These are phyloP conservation scores for Polymixis flavicincta DNA, from an alignment of 2,888 invertebrate species.

Conservation along the genomic window DNA sequence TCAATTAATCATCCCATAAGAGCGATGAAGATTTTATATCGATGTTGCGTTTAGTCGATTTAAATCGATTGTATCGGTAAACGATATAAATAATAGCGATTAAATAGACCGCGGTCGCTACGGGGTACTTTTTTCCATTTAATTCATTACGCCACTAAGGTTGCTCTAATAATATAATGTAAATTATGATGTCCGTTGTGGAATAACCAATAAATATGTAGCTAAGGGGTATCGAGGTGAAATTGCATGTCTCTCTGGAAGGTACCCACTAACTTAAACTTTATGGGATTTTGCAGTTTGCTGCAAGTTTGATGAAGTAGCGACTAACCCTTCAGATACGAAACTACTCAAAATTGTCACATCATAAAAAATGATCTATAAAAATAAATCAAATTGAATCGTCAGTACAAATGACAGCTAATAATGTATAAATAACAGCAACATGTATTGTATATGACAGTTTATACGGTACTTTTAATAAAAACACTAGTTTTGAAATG, in stretches of 20 bases:
- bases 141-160: slow-evolving; percentile 84
- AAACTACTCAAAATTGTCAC: background rate
- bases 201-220: slow-evolving; percentile 79
- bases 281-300: background rate
- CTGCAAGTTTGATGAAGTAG: background rate
- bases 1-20: slow-evolving; percentile 64
- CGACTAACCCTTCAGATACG: background rate
- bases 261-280: background rate
- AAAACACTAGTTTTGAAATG: no score
- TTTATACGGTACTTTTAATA: no score
- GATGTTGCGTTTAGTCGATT: slow-evolving; percentile 56
- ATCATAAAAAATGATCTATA: background rate
- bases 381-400: no score
- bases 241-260: background rate
- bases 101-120: slow-evolving; percentile 81
- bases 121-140: slow-evolving; percentile 81
- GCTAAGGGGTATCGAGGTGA: slow-evolving; percentile 26
- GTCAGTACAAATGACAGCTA: no score
- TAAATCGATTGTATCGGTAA: slow-evolving; percentile 67
- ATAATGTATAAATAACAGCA: no score
- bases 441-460: no score
- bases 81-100: slow-evolving; percentile 82
- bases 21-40: slow-evolving; percentile 65
- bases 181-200: slow-evolving; percentile 85
- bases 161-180: slow-evolving; percentile 83